These are phyloP conservation scores for Hymenopus coronatus DNA, from an alignment of 2,888 invertebrate genomes.

Conservation along the genomic window DNA sequence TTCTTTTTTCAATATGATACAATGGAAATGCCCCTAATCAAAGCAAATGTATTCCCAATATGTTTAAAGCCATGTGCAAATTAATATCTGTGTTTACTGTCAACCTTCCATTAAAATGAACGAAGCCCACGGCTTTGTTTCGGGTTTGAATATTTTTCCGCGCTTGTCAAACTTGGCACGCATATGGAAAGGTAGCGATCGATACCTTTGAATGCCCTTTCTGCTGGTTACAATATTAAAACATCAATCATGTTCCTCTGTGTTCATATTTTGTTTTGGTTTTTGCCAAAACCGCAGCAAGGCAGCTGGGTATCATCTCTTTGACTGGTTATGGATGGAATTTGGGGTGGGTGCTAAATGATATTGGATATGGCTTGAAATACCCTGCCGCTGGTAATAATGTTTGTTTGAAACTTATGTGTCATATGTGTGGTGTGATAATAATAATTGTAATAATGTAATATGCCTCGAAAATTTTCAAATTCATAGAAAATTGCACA, in stretches of 20 bases:
- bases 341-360: not conserved
- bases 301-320: not conserved
- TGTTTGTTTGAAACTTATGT: no score
- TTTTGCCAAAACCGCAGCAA: not conserved
- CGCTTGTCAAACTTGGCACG: not conserved
- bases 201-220: not conserved
- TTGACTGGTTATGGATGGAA: not conserved
- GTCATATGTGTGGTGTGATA: no score
- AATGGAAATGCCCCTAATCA: not conserved
- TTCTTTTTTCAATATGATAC: not conserved
- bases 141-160: not conserved
- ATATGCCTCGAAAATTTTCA: no score
- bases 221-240: not conserved
- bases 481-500: no score
- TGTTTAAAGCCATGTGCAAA: not conserved
- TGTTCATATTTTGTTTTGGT: not conserved
- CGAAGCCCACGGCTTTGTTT: not conserved
- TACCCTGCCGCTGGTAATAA: not conserved
- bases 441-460: no score
- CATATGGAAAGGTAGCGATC: not conserved
- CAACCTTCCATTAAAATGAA: not conserved
- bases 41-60: not conserved
- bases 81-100: not conserved
- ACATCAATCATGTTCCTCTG: not conserved
- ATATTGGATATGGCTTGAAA: not conserved